phyloP scores from a whole-genome alignment of 2,113 vertebrate genomes.

The Phycodurus eques region DNA sequence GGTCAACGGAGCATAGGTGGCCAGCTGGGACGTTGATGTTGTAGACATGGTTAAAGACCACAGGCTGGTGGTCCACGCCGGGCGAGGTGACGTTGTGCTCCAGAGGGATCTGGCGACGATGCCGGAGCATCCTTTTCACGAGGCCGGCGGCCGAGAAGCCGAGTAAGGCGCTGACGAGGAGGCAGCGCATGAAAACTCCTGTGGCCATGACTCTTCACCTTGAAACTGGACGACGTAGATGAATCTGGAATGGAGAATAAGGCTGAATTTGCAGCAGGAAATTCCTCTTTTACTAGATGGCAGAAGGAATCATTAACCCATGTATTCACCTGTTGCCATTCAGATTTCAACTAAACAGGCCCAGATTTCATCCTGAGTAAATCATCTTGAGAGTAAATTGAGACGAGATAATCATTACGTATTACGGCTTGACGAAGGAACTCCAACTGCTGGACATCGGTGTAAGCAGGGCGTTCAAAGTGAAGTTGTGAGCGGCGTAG shows the following conservation, averaged over 20 bases:
- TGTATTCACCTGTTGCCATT: too few relatives aligned
- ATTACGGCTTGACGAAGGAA: too few relatives aligned
- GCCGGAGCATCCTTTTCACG: slow-evolving; percentile 81
- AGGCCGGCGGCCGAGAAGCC: slow-evolving; percentile 73
- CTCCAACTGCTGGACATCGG: too few relatives aligned
- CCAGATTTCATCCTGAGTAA: too few relatives aligned
- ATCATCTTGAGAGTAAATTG: too few relatives aligned
- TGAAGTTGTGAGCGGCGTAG: too few relatives aligned
- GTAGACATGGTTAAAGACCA: slow-evolving; percentile 93
- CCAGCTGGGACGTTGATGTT: slow-evolving; percentile 87
- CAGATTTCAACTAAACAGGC: too few relatives aligned
- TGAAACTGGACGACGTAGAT: slow-evolving; percentile 3
- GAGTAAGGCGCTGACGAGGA: slow-evolving; percentile 69
- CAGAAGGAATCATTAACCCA: too few relatives aligned
- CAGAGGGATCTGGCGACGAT: slow-evolving; percentile 68
- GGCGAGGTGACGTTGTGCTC: slow-evolving; percentile 79
- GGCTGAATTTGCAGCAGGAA: background rate
- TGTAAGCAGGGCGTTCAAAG: too few relatives aligned
- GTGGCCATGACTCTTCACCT: slow-evolving; percentile 73
- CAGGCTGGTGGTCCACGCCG: slow-evolving; percentile 74
- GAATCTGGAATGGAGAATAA: slow-evolving; percentile 34
- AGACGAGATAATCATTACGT: too few relatives aligned
- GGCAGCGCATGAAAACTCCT: slow-evolving; percentile 61
- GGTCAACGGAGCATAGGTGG: slow-evolving; percentile 82
- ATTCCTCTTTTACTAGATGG: background rate